Conservation (phyloP, 1,140 invertebrate genomes). For the Conus betulinus region DNA sequence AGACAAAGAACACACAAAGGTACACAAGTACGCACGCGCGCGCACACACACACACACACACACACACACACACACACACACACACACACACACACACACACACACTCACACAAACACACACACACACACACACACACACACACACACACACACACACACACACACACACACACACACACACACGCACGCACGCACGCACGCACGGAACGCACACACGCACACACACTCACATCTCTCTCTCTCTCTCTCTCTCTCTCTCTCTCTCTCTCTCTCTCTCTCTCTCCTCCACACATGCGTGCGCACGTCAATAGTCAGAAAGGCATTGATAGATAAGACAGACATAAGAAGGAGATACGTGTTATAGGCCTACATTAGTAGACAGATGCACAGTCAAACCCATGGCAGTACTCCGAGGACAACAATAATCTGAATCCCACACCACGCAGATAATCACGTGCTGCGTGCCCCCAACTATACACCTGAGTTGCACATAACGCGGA, state of each 20-base stretch:
- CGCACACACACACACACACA: neutral
- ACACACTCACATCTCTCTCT: neutral
- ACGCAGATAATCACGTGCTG: too few relatives aligned
- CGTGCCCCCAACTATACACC: too few relatives aligned
- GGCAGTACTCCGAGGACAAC: too few relatives aligned
- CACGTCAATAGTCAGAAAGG: neutral
- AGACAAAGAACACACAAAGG: too few relatives aligned
- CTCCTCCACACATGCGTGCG: neutral
- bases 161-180: too few relatives aligned
- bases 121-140: conserved; percentile 22
- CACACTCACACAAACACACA: neutral
- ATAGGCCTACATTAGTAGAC: neutral
- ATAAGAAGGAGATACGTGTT: neutral
- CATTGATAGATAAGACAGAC: conserved; percentile 5
- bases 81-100: conserved; percentile 22
- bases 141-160: conserved; percentile 12
- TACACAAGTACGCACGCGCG: too few relatives aligned
- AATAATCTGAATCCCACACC: too few relatives aligned
- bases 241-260: conserved; percentile 1
- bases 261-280: neutral
- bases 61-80: neutral
- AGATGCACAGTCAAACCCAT: neutral
- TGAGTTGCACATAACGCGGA: too few relatives aligned
- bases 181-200: too few relatives aligned
- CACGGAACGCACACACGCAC: neutral